Percentiles rank a stretch among this genome's conserved stretches.
Evolutionary conservation across 2,113 vertebrate genomes (phyloP).

Genomic region (Falcunculus frontatus): DNA sequence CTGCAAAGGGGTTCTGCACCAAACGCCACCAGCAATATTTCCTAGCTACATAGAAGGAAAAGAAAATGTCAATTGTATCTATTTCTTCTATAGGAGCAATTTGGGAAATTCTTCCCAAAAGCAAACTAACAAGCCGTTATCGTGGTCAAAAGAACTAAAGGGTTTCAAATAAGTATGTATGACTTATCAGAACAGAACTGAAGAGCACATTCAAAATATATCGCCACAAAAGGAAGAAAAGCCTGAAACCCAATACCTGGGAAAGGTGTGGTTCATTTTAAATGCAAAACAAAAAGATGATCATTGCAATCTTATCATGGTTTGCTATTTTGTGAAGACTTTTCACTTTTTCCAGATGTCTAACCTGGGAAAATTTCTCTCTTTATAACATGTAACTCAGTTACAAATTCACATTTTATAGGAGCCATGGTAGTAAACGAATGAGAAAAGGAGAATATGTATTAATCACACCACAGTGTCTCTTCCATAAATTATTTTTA

Average conservation of each 20-base stretch:
- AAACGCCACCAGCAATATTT: not conserved
- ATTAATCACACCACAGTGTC: not conserved
- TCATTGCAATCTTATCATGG: not conserved
- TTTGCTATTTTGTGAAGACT: not conserved
- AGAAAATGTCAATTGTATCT: not conserved
- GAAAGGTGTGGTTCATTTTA: constrained; percentile 7
- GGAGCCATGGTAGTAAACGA: not conserved
- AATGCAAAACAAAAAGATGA: not conserved
- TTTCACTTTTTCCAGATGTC: not conserved
- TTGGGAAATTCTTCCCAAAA: not conserved
- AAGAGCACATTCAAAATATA: not conserved
- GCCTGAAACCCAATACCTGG: not conserved
- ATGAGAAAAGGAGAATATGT: not conserved
- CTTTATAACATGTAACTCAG: not conserved
- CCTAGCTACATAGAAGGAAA: not conserved
- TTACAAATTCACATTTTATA: not conserved
- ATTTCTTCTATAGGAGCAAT: not conserved
- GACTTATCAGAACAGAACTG: not conserved
- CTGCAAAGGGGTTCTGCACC: not conserved
- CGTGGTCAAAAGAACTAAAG: not conserved
- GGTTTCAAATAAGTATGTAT: not conserved
- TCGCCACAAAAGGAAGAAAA: not conserved
- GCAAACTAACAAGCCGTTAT: not conserved
- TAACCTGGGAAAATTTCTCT: not conserved
- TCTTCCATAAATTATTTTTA: not conserved